Percentiles rank a stretch among this genome's conserved stretches.
phyloP scores from a whole-genome alignment of 30 jellyfish, hydroid and myxozoan species.

The Chironex yamaguchii region DNA sequence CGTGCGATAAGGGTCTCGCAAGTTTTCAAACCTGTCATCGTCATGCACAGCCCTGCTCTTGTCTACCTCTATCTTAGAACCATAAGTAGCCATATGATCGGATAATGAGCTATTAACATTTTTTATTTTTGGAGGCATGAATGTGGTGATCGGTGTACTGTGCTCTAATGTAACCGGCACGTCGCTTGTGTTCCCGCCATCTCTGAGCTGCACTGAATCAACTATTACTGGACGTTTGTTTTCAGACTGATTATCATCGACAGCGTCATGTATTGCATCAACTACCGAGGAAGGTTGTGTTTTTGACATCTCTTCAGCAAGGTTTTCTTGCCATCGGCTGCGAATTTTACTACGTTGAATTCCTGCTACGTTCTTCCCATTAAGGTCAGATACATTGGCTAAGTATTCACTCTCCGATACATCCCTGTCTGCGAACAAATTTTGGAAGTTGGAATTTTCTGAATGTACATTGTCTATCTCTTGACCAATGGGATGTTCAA shows the following conservation, averaged over 20 bases:
- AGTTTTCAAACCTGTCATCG: not conserved
- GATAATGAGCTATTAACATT: no score
- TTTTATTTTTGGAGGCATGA: no score
- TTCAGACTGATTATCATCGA: not conserved
- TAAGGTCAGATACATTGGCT: not conserved
- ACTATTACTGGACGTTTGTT: not conserved
- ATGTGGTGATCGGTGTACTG: no score
- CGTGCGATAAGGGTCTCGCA: not conserved
- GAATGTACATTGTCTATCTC: not conserved
- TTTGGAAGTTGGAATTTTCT: not conserved
- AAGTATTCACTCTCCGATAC: not conserved
- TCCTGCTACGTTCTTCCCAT: not conserved
- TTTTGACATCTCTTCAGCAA: no score
- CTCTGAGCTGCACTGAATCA: not conserved
- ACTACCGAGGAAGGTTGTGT: no score
- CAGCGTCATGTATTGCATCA: no score
- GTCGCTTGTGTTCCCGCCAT: no score
- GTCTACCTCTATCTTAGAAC: not conserved
- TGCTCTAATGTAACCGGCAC: no score
- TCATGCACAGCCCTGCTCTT: not conserved
- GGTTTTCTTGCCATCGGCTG: no score
- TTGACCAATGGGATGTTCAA: not conserved
- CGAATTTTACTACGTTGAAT: no score
- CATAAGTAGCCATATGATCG: no score
- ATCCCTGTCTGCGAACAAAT: no score